Evolutionary conservation across 2,113 vertebrate genomes (phyloP).

Genomic region (Nanorana parkeri): DNA sequence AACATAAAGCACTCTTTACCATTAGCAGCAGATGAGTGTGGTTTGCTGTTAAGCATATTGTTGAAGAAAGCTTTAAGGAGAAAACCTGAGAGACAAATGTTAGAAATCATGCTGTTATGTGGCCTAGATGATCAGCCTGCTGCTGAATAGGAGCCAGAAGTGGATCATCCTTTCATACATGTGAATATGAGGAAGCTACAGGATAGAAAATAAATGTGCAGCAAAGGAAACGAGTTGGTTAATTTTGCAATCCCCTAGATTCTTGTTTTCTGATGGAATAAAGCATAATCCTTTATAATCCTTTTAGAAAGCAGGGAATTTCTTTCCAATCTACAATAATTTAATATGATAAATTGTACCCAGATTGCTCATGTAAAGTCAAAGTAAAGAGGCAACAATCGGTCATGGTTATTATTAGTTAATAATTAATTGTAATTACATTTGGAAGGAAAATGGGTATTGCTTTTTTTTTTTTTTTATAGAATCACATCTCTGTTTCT

Average conservation of each 20-base stretch:
- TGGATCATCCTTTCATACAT: neutral
- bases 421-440: too few relatives aligned
- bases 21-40: too few relatives aligned
- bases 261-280: constrained; percentile 31
- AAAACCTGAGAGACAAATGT: constrained; percentile 1
- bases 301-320: constrained; percentile 46
- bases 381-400: too few relatives aligned
- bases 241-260: constrained; percentile 12
- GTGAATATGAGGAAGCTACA: too few relatives aligned
- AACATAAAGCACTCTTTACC: too few relatives aligned
- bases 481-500: too few relatives aligned
- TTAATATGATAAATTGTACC: constrained; percentile 15
- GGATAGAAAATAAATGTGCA: neutral
- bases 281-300: constrained; percentile 42
- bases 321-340: constrained; percentile 50
- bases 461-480: too few relatives aligned
- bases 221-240: neutral
- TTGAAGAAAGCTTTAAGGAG: neutral
- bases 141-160: constrained; percentile 1
- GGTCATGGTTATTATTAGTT: too few relatives aligned
- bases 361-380: constrained; percentile 19
- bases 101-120: constrained; percentile 11
- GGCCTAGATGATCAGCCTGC: constrained; percentile 30
- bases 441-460: too few relatives aligned
- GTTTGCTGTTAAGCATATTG: too few relatives aligned